phyloP scores from a whole-genome alignment of 2,888 invertebrate genomes.

The Vesta saturnalis region DNA sequence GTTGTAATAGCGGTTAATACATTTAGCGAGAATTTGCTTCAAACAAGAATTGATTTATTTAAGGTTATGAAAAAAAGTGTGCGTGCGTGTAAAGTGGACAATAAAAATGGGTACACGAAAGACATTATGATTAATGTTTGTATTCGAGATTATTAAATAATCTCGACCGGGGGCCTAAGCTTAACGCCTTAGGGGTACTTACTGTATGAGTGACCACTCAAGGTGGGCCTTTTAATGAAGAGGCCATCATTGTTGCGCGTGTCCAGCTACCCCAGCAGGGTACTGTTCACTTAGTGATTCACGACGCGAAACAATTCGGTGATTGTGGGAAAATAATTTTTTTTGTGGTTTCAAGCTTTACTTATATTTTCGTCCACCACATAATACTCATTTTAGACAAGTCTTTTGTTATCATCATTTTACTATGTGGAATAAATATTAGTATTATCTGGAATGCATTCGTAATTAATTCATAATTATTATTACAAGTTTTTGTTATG shows the following conservation, averaged over 20 bases:
- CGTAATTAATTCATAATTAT: too few species aligned
- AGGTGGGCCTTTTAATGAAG: constrained; percentile 35
- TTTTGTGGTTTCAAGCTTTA: constrained; percentile 15
- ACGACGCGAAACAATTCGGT: constrained; percentile 23
- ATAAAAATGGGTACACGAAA: constrained; percentile 19
- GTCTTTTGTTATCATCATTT: too few species aligned
- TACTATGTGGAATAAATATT: too few species aligned
- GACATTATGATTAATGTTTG: constrained; percentile 31
- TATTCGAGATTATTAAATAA: constrained; percentile 27
- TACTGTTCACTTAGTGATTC: constrained; percentile 31
- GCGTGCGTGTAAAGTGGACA: constrained; percentile 24
- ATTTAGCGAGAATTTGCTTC: constrained; percentile 28
- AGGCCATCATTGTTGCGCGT: constrained; percentile 42
- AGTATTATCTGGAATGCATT: too few species aligned
- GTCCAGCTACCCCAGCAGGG: constrained; percentile 36
- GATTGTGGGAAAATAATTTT: constrained; percentile 26
- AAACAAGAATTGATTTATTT: constrained; percentile 28
- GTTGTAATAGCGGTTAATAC: constrained; percentile 21
- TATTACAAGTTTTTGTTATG: too few species aligned
- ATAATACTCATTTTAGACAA: too few species aligned
- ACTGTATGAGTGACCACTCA: constrained; percentile 24
- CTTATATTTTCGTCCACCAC: not conserved
- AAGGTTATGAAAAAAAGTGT: constrained; percentile 16
- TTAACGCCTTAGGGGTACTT: constrained; percentile 21
- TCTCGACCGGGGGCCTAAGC: constrained; percentile 19